Base-by-base conservation (phyloP, 2,888 invertebrate genomes). In the Drosophila flavopinicola region DNA sequence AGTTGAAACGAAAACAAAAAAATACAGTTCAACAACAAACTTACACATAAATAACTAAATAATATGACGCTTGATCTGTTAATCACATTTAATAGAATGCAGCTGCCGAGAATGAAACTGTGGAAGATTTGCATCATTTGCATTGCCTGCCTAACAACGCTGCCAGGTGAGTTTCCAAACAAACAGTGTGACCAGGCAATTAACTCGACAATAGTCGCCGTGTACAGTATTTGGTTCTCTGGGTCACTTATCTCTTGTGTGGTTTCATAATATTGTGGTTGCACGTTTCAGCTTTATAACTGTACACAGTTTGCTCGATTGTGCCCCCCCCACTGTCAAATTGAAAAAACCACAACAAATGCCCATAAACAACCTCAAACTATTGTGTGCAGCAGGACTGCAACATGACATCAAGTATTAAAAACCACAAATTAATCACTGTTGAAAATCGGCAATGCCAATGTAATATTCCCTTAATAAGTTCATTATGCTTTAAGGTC, bases 161-260 rank as follows among this genome's bases (percentile, higher is more conserved):
- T 82, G 41, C 85, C 80, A 85, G 80, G 85, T 80, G 23, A 82
- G 80, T 78, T 35, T 25, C n/a, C n/a, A n/a, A n/a, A n/a, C 3
- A 39, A 51, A 41, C 7, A 37, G 37, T 39, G 33, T 37, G 37
- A 30, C 27, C 67, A 38, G 37, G 17, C 61, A 25, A 39, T 49
- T 35, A 38, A 23, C 51, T 25, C 10, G 3, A 5, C 6, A 27
- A 32, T 11, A 27, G 9, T 37, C 23, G 27, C 32, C 23, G 27
- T 10, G 10, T 27, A 13, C 17, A 32, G 32, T 30, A 33, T 35
- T 49, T 49, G 25, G 24, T 17, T 30, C 13, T 23, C 29, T 27
- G 35, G 35, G 23, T 32, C 61, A 30, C 59, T 47, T 57, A 53
- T 58, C 54, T 44, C 56, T 32, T 6, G 48, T 71, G 45, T 48